A percentile compares a stretch with the other conserved stretches of the same genome.
These are phyloP conservation scores for Thunnus maccoyii DNA, from an alignment of 2,113 vertebrate genomes.

Conservation along the genomic window DNA sequence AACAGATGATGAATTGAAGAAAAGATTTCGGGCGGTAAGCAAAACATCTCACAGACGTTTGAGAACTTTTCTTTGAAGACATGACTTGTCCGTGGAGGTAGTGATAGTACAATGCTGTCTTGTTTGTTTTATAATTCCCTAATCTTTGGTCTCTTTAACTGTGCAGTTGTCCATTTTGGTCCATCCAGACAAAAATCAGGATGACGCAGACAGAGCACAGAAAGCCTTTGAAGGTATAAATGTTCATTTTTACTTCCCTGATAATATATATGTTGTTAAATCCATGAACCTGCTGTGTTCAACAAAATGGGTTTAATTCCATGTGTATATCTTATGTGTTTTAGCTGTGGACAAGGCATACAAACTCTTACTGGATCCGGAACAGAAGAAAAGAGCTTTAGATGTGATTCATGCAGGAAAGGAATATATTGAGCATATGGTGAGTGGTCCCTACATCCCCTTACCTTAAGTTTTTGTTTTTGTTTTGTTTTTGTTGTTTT, in stretches of 20 bases:
- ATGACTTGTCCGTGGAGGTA: not conserved
- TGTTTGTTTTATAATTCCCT: not conserved
- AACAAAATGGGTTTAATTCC: not conserved
- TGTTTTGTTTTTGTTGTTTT: not conserved
- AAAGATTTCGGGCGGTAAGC: constrained; percentile 95
- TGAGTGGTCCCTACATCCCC: constrained; percentile 79
- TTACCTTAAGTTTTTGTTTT: not conserved
- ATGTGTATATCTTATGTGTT: not conserved
- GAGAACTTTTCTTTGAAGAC: not conserved
- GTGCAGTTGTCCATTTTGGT: constrained; percentile 96
- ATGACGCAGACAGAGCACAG: constrained; percentile 94
- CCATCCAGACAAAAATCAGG: constrained; percentile 99
- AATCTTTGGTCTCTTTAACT: constrained; percentile 37
- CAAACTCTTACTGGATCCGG: constrained; percentile 94
- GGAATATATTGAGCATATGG: constrained; percentile 97
- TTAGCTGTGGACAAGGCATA: constrained; percentile 98
- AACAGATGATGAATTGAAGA: constrained; percentile 98
- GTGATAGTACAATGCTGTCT: not conserved
- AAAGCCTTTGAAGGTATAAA: constrained; percentile 97
- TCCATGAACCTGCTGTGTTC: not conserved
- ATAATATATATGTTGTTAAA: not conserved
- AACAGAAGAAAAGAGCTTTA: constrained; percentile 97
- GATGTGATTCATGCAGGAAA: constrained; percentile 97
- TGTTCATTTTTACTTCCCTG: not conserved
- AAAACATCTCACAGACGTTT: not conserved